Percentiles rank a stretch among this genome's conserved stretches.
These are phyloP conservation scores for Eupithecia vulgata DNA, from an alignment of 2,888 invertebrate genomes.

Conservation along the genomic window DNA sequence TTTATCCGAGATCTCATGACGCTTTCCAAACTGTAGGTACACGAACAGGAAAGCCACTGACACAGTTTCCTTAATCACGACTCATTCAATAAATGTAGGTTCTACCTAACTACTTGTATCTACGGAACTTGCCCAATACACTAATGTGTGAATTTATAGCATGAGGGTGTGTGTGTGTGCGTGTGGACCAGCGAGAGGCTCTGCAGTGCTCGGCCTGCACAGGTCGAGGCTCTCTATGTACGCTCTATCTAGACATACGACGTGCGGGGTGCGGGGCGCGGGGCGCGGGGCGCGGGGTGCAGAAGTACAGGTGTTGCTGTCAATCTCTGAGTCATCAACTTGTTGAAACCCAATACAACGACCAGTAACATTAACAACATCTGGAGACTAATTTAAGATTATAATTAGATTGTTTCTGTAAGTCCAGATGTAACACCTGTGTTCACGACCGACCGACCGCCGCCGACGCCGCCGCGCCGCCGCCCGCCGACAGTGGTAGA, in stretches of 20 bases:
- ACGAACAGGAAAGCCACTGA: constrained; percentile 23
- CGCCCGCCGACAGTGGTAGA: not conserved
- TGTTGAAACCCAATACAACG: not conserved
- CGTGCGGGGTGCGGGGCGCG: not conserved
- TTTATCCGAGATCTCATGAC: constrained; percentile 17
- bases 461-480: not conserved
- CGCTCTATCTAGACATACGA: too few relatives aligned
- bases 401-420: not conserved
- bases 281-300: not conserved
- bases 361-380: not conserved
- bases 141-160: not conserved
- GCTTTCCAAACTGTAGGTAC: constrained; percentile 24
- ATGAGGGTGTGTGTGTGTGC: too few relatives aligned
- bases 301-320: not conserved
- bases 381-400: not conserved
- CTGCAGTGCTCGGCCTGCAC: too few relatives aligned
- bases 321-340: not conserved
- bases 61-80: constrained; percentile 15
- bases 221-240: too few relatives aligned
- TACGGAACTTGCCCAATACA: not conserved
- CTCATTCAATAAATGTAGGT: constrained; percentile 2
- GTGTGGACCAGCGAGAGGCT: too few relatives aligned
- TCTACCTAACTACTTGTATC: not conserved
- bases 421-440: not conserved
- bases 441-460: not conserved